These are phyloP conservation scores for Chitala chitala DNA, from an alignment of 2,113 vertebrate species.

Conservation along the genomic window DNA sequence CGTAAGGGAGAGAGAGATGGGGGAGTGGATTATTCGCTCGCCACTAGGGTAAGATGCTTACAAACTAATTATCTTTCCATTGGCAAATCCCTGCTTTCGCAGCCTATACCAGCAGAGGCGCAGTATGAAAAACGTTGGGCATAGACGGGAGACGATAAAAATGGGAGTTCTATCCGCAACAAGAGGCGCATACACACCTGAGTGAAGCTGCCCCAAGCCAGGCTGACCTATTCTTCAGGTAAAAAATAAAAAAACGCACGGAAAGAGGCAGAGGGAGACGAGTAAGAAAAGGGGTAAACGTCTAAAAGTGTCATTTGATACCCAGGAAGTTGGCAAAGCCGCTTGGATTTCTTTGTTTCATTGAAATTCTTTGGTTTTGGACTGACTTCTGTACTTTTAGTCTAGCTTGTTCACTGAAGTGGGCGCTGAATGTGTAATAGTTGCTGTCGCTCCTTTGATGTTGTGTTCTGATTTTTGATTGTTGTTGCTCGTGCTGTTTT, in stretches of 20 bases:
- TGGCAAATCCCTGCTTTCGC: conserved; percentile 47
- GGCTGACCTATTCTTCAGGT: conserved; percentile 49
- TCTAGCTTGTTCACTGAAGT: conserved; percentile 22
- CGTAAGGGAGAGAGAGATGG: conserved; percentile 43
- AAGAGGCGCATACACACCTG: conserved; percentile 37
- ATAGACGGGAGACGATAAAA: neutral
- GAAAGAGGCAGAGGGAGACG: conserved; percentile 27
- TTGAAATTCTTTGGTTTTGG: conserved; percentile 54
- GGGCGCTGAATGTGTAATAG: conserved; percentile 22
- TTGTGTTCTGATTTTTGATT: neutral
- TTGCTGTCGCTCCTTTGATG: neutral
- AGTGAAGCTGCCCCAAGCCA: conserved; percentile 28
- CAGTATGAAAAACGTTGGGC: conserved; percentile 15
- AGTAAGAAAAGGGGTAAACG: conserved; percentile 28
- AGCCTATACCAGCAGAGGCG: conserved; percentile 39
- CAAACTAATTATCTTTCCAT: conserved; percentile 60
- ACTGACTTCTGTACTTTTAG: neutral
- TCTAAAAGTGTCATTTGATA: conserved; percentile 66
- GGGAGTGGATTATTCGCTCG: conserved; percentile 55
- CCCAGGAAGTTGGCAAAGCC: conserved; percentile 75
- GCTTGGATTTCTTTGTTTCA: conserved; percentile 72
- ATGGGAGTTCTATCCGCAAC: neutral
- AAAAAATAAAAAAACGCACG: conserved; percentile 33
- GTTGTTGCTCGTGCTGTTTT: neutral
- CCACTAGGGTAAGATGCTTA: conserved; percentile 67